phyloP scores from a whole-genome alignment of 2,113 vertebrate genomes.

The Myotis yumanensis region DNA sequence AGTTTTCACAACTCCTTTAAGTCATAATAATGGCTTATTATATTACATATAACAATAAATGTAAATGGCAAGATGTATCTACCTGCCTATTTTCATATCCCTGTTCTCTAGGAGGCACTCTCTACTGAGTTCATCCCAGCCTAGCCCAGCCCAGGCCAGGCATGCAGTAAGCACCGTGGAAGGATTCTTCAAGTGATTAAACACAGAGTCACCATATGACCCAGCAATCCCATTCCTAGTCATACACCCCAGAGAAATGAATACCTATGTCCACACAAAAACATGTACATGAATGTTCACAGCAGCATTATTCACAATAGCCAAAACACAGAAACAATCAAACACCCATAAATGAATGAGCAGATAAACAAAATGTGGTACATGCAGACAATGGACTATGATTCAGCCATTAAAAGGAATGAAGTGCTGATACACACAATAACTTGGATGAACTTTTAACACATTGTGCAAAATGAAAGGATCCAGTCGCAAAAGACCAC shows the following conservation, averaged over 20 bases:
- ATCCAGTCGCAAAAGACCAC: background rate
- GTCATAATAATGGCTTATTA: background rate
- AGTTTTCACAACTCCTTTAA: background rate
- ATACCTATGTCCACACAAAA: background rate
- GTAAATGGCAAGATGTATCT: background rate
- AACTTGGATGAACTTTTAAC: background rate
- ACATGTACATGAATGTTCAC: background rate
- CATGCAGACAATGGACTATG: background rate
- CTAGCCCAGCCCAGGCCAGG: background rate
- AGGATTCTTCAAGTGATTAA: background rate
- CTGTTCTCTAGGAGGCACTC: background rate
- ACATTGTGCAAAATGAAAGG: background rate
- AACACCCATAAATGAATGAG: background rate
- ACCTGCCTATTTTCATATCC: background rate
- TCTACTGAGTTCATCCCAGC: background rate
- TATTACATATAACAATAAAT: background rate
- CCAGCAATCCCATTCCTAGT: background rate
- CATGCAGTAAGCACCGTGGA: background rate
- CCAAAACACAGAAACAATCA: background rate
- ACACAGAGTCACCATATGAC: background rate
- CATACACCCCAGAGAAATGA: background rate
- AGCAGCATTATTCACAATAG: background rate
- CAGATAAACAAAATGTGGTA: background rate
- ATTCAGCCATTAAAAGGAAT: background rate
- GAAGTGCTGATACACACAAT: background rate